phyloP scores from a whole-genome alignment of 92 coral and sea anemone genomes.

The Epizoanthus ramosus region DNA sequence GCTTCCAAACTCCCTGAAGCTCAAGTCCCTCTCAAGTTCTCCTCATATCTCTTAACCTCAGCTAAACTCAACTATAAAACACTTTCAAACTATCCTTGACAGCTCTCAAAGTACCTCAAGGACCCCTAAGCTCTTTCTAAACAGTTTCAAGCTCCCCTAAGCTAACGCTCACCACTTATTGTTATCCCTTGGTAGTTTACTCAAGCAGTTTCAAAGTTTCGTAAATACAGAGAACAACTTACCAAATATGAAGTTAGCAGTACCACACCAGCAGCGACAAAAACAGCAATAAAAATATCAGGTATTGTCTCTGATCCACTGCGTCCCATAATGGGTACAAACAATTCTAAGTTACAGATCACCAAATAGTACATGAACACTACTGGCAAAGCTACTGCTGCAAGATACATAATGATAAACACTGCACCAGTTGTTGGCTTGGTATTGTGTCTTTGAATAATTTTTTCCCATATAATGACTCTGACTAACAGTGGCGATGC shows the following conservation, averaged over 20 bases:
- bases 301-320: slow-evolving; percentile 81
- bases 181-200: too few relatives aligned
- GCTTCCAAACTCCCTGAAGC: too few relatives aligned
- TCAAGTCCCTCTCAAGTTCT: too few relatives aligned
- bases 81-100: too few relatives aligned
- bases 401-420: slow-evolving; percentile 57
- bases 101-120: too few relatives aligned
- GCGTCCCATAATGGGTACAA: slow-evolving; percentile 92
- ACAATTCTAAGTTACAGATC: slow-evolving; percentile 62
- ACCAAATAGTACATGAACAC: slow-evolving; percentile 64
- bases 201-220: too few relatives aligned
- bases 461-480: slow-evolving; percentile 80
- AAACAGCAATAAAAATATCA: slow-evolving; percentile 76
- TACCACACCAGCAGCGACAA: slow-evolving; percentile 64
- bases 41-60: too few relatives aligned
- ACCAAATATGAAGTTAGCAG: slow-evolving; percentile 86
- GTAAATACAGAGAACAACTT: slow-evolving; percentile 25
- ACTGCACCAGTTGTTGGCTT: slow-evolving; percentile 32
- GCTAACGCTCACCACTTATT: too few relatives aligned
- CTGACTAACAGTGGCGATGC: slow-evolving; percentile 74
- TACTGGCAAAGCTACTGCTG: slow-evolving; percentile 63
- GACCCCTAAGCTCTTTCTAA: too few relatives aligned
- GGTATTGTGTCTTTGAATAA: slow-evolving; percentile 44
- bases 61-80: too few relatives aligned
- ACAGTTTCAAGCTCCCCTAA: too few relatives aligned